Evolutionary conservation across 2,797 vertebrate genomes (phyloP).

Genomic region (Spizella passerina): DNA sequence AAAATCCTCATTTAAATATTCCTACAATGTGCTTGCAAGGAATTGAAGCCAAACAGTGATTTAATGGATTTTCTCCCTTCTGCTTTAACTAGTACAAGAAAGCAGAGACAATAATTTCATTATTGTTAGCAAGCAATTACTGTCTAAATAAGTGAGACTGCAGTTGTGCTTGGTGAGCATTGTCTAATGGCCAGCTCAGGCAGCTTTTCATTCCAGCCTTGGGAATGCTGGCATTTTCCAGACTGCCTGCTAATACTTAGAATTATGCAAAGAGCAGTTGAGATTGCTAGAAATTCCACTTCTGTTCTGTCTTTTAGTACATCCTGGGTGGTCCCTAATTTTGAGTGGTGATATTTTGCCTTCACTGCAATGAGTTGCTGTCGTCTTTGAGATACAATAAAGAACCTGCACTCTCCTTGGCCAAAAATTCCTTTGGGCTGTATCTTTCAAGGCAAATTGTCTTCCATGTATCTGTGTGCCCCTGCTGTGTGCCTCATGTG

Average conservation of each 20-base stretch:
- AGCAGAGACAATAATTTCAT: background rate
- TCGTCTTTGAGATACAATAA: background rate
- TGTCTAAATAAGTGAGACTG: background rate
- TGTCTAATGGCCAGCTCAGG: background rate
- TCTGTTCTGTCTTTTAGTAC: background rate
- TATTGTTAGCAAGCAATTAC: background rate
- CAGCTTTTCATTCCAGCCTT: background rate
- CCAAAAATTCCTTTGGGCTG: background rate
- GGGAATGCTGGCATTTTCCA: background rate
- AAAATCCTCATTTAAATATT: background rate
- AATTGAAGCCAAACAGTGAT: background rate
- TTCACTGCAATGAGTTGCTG: background rate
- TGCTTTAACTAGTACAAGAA: background rate
- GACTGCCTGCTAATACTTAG: background rate
- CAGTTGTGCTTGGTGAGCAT: background rate
- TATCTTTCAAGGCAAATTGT: background rate
- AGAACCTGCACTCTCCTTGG: background rate
- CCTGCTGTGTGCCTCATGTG: background rate
- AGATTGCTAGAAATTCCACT: background rate
- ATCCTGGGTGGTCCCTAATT: background rate
- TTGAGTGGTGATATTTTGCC: background rate
- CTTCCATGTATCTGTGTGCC: background rate
- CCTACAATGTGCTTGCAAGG: background rate
- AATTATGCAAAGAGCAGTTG: background rate
- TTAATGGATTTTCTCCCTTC: background rate